phyloP scores from a whole-genome alignment of 2,113 vertebrate species.

The Elgaria multicarinata region DNA sequence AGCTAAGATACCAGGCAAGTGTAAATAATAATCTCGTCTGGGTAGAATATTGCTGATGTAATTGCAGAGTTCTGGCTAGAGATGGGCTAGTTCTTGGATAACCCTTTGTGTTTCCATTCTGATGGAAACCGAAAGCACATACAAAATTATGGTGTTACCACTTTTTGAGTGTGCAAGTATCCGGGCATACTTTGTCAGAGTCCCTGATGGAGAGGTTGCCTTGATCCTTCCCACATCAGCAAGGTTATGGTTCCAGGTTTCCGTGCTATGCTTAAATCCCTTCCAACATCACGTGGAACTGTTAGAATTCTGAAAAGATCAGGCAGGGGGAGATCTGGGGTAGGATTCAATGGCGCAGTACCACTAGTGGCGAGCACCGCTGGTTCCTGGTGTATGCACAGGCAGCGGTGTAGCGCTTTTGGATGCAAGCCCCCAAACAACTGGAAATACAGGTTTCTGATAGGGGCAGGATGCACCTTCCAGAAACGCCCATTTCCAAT shows the following conservation, averaged over 20 bases:
- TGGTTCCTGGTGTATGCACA: no score
- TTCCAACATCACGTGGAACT: no score
- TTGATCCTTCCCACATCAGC: background rate
- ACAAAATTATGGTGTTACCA: background rate
- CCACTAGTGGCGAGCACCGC: no score
- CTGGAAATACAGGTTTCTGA: no score
- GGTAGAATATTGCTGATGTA: background rate
- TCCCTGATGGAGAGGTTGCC: background rate
- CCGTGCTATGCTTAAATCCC: no score
- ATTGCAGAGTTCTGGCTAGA: slow-evolving; percentile 3
- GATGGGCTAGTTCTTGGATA: background rate
- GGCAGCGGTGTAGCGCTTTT: no score
- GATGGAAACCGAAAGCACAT: background rate
- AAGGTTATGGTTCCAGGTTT: background rate
- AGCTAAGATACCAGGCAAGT: background rate
- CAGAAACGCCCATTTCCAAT: no score
- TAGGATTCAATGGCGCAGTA: no score
- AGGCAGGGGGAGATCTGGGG: no score
- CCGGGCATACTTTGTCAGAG: background rate
- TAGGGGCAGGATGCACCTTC: no score
- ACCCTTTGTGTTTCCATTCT: background rate
- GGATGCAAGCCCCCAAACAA: no score
- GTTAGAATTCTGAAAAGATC: background rate
- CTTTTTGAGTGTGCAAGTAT: background rate
- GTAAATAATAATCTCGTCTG: background rate